A percentile compares a stretch with the other conserved stretches of the same genome.
Conservation (phyloP, 2,113 vertebrate genomes). For the Ivindomyrus marchei region DNA sequence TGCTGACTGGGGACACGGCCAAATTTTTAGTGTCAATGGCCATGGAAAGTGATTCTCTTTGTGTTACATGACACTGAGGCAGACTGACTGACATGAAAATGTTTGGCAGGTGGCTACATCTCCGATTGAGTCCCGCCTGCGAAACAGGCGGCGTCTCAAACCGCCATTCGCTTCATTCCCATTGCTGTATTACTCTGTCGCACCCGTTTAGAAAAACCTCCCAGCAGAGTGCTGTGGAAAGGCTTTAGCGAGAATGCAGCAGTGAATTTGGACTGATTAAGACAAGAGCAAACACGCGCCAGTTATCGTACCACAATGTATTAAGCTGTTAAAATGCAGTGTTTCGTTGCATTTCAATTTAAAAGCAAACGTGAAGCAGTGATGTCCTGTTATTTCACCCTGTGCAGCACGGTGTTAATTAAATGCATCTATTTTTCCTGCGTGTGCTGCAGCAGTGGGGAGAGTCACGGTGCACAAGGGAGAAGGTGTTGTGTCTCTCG, state of each 20-base stretch:
- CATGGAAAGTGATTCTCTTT: background rate
- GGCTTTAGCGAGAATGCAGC: background rate
- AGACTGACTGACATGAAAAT: background rate
- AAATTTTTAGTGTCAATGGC: background rate
- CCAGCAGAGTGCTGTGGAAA: background rate
- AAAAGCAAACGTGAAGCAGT: background rate
- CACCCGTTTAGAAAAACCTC: background rate
- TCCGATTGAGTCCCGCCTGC: background rate
- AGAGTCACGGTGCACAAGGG: background rate
- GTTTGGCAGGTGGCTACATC: background rate
- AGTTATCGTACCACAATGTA: background rate
- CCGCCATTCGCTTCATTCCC: background rate
- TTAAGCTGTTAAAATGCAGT: background rate
- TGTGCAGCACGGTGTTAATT: constrained; percentile 12
- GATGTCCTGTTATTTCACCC: background rate
- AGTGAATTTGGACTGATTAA: background rate
- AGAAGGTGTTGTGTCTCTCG: background rate
- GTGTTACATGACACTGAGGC: background rate
- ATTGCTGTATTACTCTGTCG: background rate
- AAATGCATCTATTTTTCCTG: constrained; percentile 22
- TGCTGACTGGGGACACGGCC: background rate
- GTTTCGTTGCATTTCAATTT: background rate
- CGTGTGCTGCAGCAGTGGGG: background rate
- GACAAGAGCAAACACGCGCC: background rate
- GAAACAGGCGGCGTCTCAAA: background rate